These are phyloP conservation scores for Heliothis subflexa DNA, from an alignment of 1,140 invertebrate species.

Conservation along the genomic window DNA sequence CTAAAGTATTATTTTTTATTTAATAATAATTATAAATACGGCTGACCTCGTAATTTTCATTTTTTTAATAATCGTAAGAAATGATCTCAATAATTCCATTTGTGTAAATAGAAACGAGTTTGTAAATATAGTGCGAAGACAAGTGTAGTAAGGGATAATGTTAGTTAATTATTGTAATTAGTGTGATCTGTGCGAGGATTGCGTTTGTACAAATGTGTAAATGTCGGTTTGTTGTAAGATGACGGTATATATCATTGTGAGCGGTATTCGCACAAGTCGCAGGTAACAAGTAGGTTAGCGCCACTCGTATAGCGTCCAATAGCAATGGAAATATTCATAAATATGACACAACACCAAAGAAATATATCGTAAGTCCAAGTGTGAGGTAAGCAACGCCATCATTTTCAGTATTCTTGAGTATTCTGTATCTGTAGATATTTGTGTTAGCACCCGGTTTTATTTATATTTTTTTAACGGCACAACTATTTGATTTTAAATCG, in stretches of 20 bases:
- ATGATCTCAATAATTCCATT: slow-evolving; percentile 86
- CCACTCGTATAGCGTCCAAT: slow-evolving; percentile 81
- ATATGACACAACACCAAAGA: slow-evolving; percentile 85
- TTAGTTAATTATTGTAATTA: slow-evolving; percentile 50
- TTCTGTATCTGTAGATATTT: slow-evolving; percentile 69
- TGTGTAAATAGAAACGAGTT: slow-evolving; percentile 78
- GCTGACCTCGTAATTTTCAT: slow-evolving; percentile 67
- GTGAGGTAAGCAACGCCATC: slow-evolving; percentile 76
- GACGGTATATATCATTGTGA: background rate
- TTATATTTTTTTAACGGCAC: background rate
- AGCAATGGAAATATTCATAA: slow-evolving; percentile 71
- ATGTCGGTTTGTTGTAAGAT: slow-evolving; percentile 18
- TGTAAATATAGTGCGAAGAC: slow-evolving; percentile 67
- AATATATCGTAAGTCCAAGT: slow-evolving; percentile 75
- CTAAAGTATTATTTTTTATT: slow-evolving; percentile 82
- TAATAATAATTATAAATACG: slow-evolving; percentile 64
- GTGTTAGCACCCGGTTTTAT: background rate
- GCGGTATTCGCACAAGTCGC: slow-evolving; percentile 50
- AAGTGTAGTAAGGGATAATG: slow-evolving; percentile 54
- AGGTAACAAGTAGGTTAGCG: slow-evolving; percentile 57
- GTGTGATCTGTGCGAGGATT: slow-evolving; percentile 44
- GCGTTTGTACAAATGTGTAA: slow-evolving; percentile 44
- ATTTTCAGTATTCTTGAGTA: slow-evolving; percentile 82
- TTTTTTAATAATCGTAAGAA: slow-evolving; percentile 74
- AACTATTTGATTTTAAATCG: background rate